Base-by-base conservation (phyloP, 2,888 invertebrate species). In the Apotomis turbidana region DNA sequence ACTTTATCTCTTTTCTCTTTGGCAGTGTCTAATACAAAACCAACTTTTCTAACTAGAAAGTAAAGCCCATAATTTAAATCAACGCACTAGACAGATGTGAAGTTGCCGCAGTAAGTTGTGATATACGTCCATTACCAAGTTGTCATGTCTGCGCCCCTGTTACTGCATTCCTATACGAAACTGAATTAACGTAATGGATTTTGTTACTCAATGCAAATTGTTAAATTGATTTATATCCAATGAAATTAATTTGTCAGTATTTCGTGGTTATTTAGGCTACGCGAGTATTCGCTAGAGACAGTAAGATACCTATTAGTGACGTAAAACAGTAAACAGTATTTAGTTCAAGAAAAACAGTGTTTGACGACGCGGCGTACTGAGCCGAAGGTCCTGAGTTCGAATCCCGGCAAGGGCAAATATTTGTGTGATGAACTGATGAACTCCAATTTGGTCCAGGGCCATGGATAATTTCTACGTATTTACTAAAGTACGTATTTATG, bases 81-180 rank as follows among this genome's bases (percentile, higher is more conserved):
- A 12, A 61, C 49, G 12, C 10, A 36, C 0, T 10, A 13, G 15
- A 64, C 5, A 66, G 61, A 54, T 38, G 10, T 15, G 62, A 57
- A 27, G 54, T 64, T 61, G 68, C n/a, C 57, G 52, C 68, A 38
- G 60, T 69, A 67, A 74, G 59, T 62, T 67, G 67, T 69, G 74
- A 71, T 71, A 70, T 76, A 70, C 71, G 72, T 76, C 76, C 76
- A 78, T 78, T 79, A 76, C 72, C 75, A 76, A 78, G 76, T 78
- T 77, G 78, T 76, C 80, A 76, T 77, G 77, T 75, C 75, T 74
- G 74, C 74, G 74, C 74, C 57, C 68, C 49, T 74, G 71, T 76
- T 68, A 76, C 75, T 78, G 76, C 76, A 66, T 74, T 71, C 76
- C 76, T 75, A 66, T 58, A 70, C 73, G 71, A 69, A 60, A 75